phyloP scores from a whole-genome alignment of 2,888 invertebrate genomes.

The Chromoteleia sp. region DNA sequence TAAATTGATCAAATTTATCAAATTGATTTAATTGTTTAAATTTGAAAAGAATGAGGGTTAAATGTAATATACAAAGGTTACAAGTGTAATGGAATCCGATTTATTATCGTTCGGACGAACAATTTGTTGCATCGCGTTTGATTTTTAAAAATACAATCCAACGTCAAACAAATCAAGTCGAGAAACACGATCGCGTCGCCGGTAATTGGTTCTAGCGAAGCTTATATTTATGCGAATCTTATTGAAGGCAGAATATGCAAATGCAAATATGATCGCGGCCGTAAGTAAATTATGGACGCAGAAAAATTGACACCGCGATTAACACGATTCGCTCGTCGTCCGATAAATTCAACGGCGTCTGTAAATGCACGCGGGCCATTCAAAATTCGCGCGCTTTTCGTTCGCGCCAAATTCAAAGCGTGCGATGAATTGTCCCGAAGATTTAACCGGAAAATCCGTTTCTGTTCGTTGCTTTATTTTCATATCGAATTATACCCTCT shows the following conservation, averaged over 20 bases:
- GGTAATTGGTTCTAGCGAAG: slow-evolving; percentile 57
- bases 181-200: slow-evolving; percentile 42
- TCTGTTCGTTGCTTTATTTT: no score
- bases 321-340: slow-evolving; percentile 9
- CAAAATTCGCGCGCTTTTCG: slow-evolving; percentile 18
- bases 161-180: slow-evolving; percentile 31
- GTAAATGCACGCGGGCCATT: not conserved
- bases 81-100: no score
- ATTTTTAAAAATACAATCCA: slow-evolving; percentile 1
- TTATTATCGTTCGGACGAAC: not conserved
- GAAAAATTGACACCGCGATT: slow-evolving; percentile 35
- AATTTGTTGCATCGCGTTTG: not conserved
- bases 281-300: slow-evolving; percentile 42
- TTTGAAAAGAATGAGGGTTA: no score
- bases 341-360: slow-evolving; percentile 19
- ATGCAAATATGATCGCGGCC: slow-evolving; percentile 18
- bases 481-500: no score
- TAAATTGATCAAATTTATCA: no score
- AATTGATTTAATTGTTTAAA: no score
- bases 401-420: slow-evolving; percentile 10
- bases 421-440: not conserved
- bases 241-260: slow-evolving; percentile 35
- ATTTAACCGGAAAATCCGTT: slow-evolving; percentile 3
- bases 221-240: slow-evolving; percentile 53
- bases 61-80: no score